Evolutionary conservation across 2,113 vertebrate genomes (phyloP).

Genomic region (Lophius piscatorius): DNA sequence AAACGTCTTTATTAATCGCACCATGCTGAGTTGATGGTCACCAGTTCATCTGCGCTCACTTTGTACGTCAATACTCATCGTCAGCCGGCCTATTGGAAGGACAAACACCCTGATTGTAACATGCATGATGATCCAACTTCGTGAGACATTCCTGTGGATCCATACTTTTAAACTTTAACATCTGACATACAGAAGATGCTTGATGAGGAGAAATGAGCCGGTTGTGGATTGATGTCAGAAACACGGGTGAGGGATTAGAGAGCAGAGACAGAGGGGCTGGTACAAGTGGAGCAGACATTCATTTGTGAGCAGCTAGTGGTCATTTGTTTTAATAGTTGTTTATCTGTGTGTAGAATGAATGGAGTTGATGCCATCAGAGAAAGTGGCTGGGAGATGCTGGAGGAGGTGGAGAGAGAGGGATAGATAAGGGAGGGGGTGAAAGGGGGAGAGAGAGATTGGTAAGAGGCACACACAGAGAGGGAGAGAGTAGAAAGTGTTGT

Average conservation of each 20-base stretch:
- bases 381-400: background rate
- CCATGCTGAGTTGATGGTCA: constrained; percentile 42
- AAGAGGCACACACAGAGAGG: constrained; percentile 33
- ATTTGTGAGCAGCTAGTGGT: background rate
- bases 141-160: too few species aligned
- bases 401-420: background rate
- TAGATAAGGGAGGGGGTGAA: constrained; percentile 9
- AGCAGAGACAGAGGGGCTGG: background rate
- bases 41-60: constrained; percentile 13
- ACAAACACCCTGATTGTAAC: constrained; percentile 4
- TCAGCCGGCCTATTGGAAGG: constrained; percentile 8
- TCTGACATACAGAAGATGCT: too few species aligned
- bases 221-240: background rate
- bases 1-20: constrained; percentile 56
- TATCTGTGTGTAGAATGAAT: constrained; percentile 13
- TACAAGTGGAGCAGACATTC: constrained; percentile 38
- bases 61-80: constrained; percentile 27
- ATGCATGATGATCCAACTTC: too few species aligned
- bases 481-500: constrained; percentile 49
- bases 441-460: constrained; percentile 13
- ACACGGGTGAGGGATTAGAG: background rate
- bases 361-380: constrained; percentile 13
- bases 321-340: constrained; percentile 12
- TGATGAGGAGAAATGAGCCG: constrained; percentile 21
- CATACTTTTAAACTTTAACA: too few species aligned